A percentile compares a stretch with the other conserved stretches of the same genome.
These are phyloP conservation scores for Vollenhovia emeryi DNA, from an alignment of 1,140 invertebrate species.

Conservation along the genomic window DNA sequence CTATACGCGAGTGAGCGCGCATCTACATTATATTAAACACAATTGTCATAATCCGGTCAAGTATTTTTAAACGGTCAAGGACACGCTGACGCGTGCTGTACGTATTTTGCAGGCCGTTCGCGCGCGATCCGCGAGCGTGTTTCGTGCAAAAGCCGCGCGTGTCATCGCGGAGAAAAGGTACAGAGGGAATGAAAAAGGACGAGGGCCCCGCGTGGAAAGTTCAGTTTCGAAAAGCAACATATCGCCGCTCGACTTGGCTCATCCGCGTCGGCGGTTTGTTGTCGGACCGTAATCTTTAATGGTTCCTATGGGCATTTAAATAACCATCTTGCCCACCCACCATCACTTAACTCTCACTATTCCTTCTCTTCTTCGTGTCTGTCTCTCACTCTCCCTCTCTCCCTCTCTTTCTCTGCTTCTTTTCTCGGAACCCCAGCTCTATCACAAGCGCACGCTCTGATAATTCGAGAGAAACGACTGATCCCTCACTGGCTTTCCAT, in stretches of 20 bases:
- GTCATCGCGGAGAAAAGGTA: not conserved
- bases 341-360: constrained; percentile 71
- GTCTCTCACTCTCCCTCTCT: not conserved
- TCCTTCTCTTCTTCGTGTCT: constrained; percentile 21
- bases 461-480: constrained; percentile 59
- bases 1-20: not conserved
- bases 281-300: constrained; percentile 75
- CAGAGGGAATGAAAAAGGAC: constrained; percentile 8
- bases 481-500: constrained; percentile 61
- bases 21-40: constrained; percentile 9
- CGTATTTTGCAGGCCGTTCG: not conserved
- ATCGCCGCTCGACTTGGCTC: constrained; percentile 65
- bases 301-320: constrained; percentile 75
- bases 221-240: constrained; percentile 61
- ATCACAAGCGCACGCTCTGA: constrained; percentile 60
- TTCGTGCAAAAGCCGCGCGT: constrained; percentile 25
- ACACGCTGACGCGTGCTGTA: constrained; percentile 4
- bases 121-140: not conserved
- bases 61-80: constrained; percentile 34
- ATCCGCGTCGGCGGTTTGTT: constrained; percentile 68
- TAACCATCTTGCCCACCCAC: constrained; percentile 76
- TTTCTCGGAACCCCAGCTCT: constrained; percentile 63
- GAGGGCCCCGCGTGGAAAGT: constrained; percentile 33
- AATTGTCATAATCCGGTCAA: constrained; percentile 32
- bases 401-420: constrained; percentile 32